Conservation (phyloP, 2,888 invertebrate species). For the Chalcis sispes region DNA sequence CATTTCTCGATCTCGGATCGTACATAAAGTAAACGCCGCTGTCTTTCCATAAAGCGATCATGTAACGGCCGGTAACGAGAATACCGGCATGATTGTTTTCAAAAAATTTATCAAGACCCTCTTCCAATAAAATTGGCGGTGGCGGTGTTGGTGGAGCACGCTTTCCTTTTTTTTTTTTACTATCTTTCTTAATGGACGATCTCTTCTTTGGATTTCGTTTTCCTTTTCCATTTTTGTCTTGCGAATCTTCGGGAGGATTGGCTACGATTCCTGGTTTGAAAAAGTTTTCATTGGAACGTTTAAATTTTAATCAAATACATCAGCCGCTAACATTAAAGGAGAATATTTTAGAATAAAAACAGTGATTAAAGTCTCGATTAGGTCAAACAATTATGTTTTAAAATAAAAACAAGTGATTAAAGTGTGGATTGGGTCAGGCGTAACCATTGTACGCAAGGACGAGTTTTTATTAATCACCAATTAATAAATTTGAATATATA, state of each 20-base stretch:
- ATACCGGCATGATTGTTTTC: constrained; percentile 69
- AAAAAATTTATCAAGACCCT: constrained; percentile 68
- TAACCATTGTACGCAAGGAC: too few species aligned
- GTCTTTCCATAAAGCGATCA: constrained; percentile 70
- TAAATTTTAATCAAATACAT: not conserved
- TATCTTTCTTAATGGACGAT: constrained; percentile 21
- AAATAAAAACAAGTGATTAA: too few species aligned
- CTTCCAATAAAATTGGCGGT: constrained; percentile 64
- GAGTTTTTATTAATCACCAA: too few species aligned
- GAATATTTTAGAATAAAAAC: too few species aligned
- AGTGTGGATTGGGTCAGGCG: too few species aligned
- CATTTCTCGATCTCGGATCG: constrained; percentile 65
- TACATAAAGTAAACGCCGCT: constrained; percentile 70
- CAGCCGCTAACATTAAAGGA: too few species aligned
- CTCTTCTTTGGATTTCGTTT: constrained; percentile 52
- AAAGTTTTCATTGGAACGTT: not conserved
- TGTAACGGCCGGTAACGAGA: constrained; percentile 64
- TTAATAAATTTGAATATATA: too few species aligned
- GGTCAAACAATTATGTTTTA: not conserved
- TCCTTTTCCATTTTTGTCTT: constrained; percentile 60
- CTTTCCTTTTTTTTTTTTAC: constrained; percentile 43
- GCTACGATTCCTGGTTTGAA: constrained; percentile 59
- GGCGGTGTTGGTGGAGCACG: constrained; percentile 60
- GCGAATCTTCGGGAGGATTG: constrained; percentile 64
- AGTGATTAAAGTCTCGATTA: not conserved